A percentile compares a stretch with the other conserved stretches of the same genome.
Evolutionary conservation across 2,113 vertebrate genomes (phyloP).

Genomic region (Lepidothrix coronata): DNA sequence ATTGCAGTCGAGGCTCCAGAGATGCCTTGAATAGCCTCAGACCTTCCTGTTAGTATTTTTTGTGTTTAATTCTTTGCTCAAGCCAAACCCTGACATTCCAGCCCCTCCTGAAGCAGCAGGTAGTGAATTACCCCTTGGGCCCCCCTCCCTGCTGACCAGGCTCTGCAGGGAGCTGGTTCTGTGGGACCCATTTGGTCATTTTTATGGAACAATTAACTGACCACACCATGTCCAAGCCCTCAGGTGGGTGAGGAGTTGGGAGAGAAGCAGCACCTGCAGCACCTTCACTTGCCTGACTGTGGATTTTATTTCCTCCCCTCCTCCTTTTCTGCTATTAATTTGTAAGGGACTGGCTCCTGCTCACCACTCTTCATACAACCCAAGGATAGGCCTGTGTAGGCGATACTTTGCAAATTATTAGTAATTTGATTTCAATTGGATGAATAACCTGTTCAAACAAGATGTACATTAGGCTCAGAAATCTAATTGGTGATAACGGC

Average conservation of each 20-base stretch:
- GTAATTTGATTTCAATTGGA: constrained; percentile 83
- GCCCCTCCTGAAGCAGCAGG: not conserved
- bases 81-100: not conserved
- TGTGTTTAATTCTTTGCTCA: not conserved
- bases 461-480: not conserved
- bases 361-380: not conserved
- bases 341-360: not conserved
- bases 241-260: not conserved
- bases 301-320: not conserved
- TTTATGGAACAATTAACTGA: not conserved
- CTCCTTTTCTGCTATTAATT: not conserved
- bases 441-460: constrained; percentile 69
- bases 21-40: not conserved
- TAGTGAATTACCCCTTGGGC: not conserved
- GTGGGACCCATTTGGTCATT: not conserved
- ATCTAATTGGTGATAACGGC: constrained; percentile 44
- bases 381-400: constrained; percentile 44
- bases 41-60: not conserved
- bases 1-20: not conserved
- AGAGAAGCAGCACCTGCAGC: not conserved
- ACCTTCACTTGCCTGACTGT: not conserved
- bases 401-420: constrained; percentile 86
- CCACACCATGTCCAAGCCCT: not conserved
- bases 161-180: not conserved
- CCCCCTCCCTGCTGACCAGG: too few relatives aligned